Base-by-base conservation (phyloP, 2,797 vertebrate genomes). In the Brachyrhaphis roseni region DNA sequence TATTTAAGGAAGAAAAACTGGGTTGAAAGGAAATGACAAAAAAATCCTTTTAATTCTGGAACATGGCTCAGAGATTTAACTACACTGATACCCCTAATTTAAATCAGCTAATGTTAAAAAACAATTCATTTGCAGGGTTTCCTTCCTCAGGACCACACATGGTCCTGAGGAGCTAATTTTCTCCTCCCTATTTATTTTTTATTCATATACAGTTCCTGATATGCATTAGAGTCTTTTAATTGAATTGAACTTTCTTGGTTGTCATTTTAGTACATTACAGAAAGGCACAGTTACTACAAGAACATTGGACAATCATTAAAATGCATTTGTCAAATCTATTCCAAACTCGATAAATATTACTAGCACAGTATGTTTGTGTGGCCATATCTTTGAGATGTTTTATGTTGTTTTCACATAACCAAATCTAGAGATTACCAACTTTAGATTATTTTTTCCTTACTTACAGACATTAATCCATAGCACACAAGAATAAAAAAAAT, bases 101-200 rank as follows among this genome's bases (percentile, higher is more conserved):
- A 88, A 82, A 83, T 73, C 13, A 75, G 73, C 77, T 72, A 46
- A 83, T 79, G 77, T 43, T 3, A n/a, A 34, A 77, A 80, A 75
- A 76, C 80, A 78, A 41, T 34, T 79, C 53, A 88, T 86, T 88
- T 83, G 78, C 77, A 84, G 77, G 73, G 26, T 82, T 84, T 80
- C 36, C 26, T 70, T 86, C 80, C 53, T 85, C 79, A 83, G 76
- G 82, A 84, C 75, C 78, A 90, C 87, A 93, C 80, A 82, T 82
- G 41, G n/a, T n/a, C n/a, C n/a, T n/a, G n/a, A n/a, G n/a, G n/a
- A 85, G 75, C n/a, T 23, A 36, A 85, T 82, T 41, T 82, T 85
- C 59, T 73, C 47, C 71, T 82, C 64, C 4, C 11, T 26, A 23
- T 11, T 68, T 45, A 6, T 20, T 80, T 85, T 46, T 79, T 57